Evolutionary conservation across 2,113 vertebrate species (phyloP), one percentile per base, ranked within the genome.

Genomic region (Centropus bengalensis): DNA sequence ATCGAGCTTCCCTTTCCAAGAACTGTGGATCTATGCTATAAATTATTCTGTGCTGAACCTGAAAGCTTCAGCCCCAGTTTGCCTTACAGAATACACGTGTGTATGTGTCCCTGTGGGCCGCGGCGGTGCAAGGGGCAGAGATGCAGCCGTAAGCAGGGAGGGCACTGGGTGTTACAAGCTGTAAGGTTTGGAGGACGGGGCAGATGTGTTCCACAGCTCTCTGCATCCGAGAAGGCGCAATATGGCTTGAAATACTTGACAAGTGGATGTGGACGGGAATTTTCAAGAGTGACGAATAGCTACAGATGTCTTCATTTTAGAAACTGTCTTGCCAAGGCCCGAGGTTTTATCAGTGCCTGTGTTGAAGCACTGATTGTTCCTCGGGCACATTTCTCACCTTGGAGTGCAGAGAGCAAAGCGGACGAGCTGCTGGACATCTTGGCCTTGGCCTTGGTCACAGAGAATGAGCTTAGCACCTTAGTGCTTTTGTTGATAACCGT

Each of bases 171-270:
- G 6, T 36, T 49, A 1, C 0, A 2, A 45, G 20, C 20, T 59
- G 6, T 24, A 30, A 52, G 54, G 11, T 27, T 14, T 55, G 40
- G 11, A 22, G 24, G 13, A 0, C 0, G 14, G 36, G 36, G 66
- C 14, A 45, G 13, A 2, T 16, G 20, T 44, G 18, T 45, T 68
- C 18, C 22, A 0, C 26, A 4, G 14, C 8, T 26, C 52, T 36
- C 26, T 1, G 45, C 2, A 1, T 36, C 36, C 3, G 2, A 49
- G 54, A 28, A 54, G 42, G 8, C 58, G 67, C 54, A 45, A 0
- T 14, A 2, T 36, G n/a, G 44, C 45, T 64, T 62, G 22, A 27
- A 64, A 10, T 52, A 3, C 26, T 27, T 33, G 52, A 21, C n/a
- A 49, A 14, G 14, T 12, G 30, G 44, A 13, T 4, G 3, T 11